Conservation (phyloP, 1,140 invertebrate species). For the Stratiolaelaps scimitus region DNA sequence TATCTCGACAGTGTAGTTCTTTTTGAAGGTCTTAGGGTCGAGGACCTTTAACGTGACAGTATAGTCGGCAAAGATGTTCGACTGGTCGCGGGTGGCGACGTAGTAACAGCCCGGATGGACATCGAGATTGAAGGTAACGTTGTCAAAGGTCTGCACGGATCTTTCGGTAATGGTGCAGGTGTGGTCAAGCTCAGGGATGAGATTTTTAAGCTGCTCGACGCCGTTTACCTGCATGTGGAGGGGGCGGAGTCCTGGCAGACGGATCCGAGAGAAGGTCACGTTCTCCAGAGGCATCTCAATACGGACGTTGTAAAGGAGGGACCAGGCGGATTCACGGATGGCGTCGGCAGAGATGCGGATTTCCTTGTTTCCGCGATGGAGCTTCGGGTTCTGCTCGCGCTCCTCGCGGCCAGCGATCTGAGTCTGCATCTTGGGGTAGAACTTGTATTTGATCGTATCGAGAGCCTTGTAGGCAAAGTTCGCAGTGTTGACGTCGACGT, state of each 20-base stretch:
- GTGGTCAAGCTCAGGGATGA: background rate
- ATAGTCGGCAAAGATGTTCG: background rate
- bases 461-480: background rate
- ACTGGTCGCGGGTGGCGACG: conserved; percentile 8
- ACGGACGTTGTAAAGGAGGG: conserved; percentile 12
- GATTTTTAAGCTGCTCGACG: background rate
- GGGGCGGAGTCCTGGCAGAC: background rate
- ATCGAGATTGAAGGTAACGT: conserved; percentile 24
- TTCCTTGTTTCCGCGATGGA: background rate
- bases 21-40: background rate
- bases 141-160: background rate
- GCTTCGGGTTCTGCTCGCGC: background rate
- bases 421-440: conserved; percentile 24
- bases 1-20: background rate
- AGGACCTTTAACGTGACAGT: conserved; percentile 8
- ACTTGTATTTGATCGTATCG: background rate
- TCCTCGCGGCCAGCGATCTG: conserved; percentile 1
- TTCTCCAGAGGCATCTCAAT: conserved; percentile 10
- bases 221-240: background rate
- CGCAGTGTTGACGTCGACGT: background rate
- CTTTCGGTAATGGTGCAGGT: background rate
- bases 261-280: conserved; percentile 9
- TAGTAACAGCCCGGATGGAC: background rate
- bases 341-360: conserved; percentile 14
- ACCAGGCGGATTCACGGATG: conserved; percentile 17